phyloP scores from a whole-genome alignment of 2,888 invertebrate species.

The Oscheius onirici region DNA sequence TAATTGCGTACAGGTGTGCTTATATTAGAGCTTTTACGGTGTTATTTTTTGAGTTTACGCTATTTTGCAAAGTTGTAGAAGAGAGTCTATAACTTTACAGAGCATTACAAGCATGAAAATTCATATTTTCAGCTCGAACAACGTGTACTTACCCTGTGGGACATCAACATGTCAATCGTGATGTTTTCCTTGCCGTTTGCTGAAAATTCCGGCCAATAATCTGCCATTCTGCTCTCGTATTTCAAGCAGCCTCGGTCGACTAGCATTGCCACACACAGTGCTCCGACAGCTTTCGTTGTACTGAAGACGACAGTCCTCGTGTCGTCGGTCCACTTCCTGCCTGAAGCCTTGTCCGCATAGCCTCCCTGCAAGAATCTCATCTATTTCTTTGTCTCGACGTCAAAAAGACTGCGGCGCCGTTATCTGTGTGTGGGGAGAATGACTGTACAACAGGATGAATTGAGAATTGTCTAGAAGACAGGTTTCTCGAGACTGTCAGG shows the following conservation, averaged over 20 bases:
- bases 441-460: no score
- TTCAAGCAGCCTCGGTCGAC: constrained; percentile 72
- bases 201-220: constrained; percentile 74
- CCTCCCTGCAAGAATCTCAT: constrained; percentile 42
- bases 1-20: no score
- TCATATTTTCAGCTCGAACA: not conserved
- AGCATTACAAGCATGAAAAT: not conserved
- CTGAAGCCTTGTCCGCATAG: constrained; percentile 53
- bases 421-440: no score
- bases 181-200: constrained; percentile 73
- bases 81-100: not conserved
- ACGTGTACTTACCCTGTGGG: constrained; percentile 48
- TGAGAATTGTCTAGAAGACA: no score
- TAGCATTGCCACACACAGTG: constrained; percentile 68
- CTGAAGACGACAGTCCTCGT: constrained; percentile 68
- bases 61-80: not conserved
- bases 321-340: constrained; percentile 62
- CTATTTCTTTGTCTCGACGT: not conserved
- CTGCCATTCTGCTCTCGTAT: constrained; percentile 71
- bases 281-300: constrained; percentile 69
- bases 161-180: constrained; percentile 71
- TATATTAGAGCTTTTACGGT: no score
- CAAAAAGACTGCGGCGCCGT: no score
- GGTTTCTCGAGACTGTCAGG: no score
- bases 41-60: no score